Evolutionary conservation across 1,140 invertebrate genomes (phyloP).

Genomic region (Hypsibius dujardini): DNA sequence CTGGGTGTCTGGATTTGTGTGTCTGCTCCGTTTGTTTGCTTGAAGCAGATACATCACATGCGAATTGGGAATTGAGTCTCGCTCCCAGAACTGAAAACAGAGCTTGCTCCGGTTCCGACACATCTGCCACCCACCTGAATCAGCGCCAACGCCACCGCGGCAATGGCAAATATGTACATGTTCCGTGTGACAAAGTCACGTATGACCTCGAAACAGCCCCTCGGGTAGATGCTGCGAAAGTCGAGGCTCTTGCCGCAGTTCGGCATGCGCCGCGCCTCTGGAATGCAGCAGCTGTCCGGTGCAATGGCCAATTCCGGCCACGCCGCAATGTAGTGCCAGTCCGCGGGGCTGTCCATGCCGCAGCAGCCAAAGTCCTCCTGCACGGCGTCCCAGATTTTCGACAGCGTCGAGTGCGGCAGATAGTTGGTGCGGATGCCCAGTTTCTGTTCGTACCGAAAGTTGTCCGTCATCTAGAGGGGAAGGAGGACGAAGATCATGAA

Average conservation of each 20-base stretch:
- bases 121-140: constrained; percentile 12
- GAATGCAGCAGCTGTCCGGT: constrained; percentile 11
- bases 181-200: constrained; percentile 8
- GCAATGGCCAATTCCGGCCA: constrained; percentile 1
- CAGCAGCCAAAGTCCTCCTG: background rate
- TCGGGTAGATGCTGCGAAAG: background rate
- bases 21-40: no score
- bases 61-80: no score
- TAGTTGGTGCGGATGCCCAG: background rate
- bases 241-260: background rate
- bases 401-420: constrained; percentile 1
- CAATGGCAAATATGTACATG: constrained; percentile 17
- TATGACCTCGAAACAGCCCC: constrained; percentile 7
- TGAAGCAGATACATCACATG: no score
- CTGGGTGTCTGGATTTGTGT: no score
- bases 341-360: constrained; percentile 1
- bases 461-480: constrained; percentile 1
- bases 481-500: no score
- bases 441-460: background rate
- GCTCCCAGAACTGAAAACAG: background rate
- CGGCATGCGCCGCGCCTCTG: background rate
- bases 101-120: background rate
- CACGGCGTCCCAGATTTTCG: background rate
- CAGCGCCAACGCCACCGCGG: background rate
- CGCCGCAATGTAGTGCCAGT: constrained; percentile 12